These are phyloP conservation scores for Silurus asotus DNA, from an alignment of 2,113 vertebrate species.

Conservation along the genomic window DNA sequence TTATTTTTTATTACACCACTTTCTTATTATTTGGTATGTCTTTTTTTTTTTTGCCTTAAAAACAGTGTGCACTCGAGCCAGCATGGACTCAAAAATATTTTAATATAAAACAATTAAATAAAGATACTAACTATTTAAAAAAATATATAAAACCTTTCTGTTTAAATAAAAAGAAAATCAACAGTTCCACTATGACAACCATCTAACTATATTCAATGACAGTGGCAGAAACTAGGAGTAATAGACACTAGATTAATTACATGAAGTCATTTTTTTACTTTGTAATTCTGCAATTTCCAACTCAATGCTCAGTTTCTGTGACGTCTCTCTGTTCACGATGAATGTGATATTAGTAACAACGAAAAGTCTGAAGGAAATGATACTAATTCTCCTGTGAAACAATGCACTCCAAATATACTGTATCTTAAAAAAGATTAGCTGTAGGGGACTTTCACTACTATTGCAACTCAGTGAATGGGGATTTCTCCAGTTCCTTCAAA, in stretches of 20 bases:
- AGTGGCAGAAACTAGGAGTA: neutral
- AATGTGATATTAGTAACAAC: slow-evolving; percentile 51
- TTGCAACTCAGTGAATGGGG: slow-evolving; percentile 37
- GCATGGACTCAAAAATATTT: neutral
- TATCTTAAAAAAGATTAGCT: slow-evolving; percentile 47
- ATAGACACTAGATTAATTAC: neutral
- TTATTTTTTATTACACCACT: neutral
- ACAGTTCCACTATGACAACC: neutral
- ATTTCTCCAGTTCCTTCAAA: slow-evolving; percentile 41
- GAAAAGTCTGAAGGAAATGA: slow-evolving; percentile 61
- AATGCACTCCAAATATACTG: slow-evolving; percentile 59
- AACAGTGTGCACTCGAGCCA: neutral
- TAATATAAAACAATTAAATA: too few species aligned
- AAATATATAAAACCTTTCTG: too few species aligned
- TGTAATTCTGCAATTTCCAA: neutral
- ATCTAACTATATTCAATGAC: neutral
- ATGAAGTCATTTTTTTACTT: neutral
- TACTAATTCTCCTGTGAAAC: slow-evolving; percentile 61
- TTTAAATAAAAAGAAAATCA: neutral
- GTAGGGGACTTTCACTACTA: slow-evolving; percentile 44
- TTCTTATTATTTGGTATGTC: neutral
- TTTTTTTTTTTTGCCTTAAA: neutral
- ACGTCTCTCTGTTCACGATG: slow-evolving; percentile 50
- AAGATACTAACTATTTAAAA: too few species aligned
- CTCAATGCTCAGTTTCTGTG: neutral